phyloP scores from a whole-genome alignment of 2,113 vertebrate species.

The Ramphastos sulfuratus region DNA sequence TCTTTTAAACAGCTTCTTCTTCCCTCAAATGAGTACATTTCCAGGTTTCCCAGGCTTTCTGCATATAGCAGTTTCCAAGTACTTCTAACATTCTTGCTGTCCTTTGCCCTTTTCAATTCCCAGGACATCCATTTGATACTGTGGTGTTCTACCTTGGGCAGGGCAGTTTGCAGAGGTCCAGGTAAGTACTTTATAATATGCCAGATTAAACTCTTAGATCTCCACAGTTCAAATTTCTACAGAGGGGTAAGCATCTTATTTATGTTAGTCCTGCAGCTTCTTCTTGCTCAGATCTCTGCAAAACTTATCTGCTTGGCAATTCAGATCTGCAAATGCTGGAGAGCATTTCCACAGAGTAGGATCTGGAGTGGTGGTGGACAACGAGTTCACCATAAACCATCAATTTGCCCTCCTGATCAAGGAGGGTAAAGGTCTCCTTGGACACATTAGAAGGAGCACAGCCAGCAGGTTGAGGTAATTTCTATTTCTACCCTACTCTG shows the following conservation, averaged over 20 bases:
- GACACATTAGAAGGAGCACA: no score
- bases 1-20: neutral
- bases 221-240: neutral
- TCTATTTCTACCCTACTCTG: no score
- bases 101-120: conserved; percentile 19
- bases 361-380: no score
- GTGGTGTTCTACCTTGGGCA: neutral
- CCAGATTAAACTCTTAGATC: neutral
- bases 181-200: neutral
- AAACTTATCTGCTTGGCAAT: neutral
- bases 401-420: no score
- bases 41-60: conserved; percentile 10
- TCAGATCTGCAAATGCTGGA: neutral
- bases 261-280: neutral
- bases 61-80: neutral
- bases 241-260: neutral
- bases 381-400: no score
- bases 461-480: no score
- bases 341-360: no score
- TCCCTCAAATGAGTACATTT: neutral
- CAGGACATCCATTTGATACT: neutral
- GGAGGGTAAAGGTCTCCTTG: no score
- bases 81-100: neutral
- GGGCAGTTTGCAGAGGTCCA: neutral
- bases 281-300: neutral